These are phyloP conservation scores for Ageneiosus marmoratus DNA, from an alignment of 2,113 vertebrate species.

Conservation along the genomic window DNA sequence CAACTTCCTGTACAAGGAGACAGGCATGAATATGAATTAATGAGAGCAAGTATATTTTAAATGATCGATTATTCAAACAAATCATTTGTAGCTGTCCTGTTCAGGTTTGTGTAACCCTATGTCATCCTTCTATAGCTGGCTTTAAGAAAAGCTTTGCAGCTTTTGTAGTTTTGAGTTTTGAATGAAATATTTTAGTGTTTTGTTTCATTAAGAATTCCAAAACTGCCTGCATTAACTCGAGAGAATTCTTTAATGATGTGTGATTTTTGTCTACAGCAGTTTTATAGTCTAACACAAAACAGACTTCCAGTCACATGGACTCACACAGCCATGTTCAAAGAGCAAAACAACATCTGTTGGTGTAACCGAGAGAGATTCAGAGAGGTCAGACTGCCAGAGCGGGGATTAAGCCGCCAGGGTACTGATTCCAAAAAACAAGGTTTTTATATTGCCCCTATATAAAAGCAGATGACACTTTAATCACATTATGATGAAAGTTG, in stretches of 20 bases:
- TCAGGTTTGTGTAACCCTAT: background rate
- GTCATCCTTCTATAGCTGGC: background rate
- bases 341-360: constrained; percentile 48
- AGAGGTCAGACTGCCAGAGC: constrained; percentile 24
- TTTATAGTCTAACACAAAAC: background rate
- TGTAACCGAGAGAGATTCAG: constrained; percentile 22
- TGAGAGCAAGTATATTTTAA: background rate
- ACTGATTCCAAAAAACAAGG: constrained; percentile 23
- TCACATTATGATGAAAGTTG: constrained; percentile 28
- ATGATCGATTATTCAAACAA: background rate
- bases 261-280: background rate
- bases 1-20: background rate
- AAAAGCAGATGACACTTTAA: constrained; percentile 50
- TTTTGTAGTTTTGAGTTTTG: background rate
- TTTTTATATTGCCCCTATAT: constrained; percentile 26
- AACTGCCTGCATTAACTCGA: background rate
- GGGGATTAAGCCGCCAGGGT: constrained; percentile 15
- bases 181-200: background rate
- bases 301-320: constrained; percentile 2
- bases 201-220: background rate
- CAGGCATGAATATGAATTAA: background rate
- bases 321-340: background rate
- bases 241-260: background rate
- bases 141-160: background rate
- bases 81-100: background rate